Percentiles rank a stretch among this genome's conserved stretches.
Evolutionary conservation across 2,113 vertebrate genomes (phyloP).

Genomic region (Proterorhinus semilunaris): DNA sequence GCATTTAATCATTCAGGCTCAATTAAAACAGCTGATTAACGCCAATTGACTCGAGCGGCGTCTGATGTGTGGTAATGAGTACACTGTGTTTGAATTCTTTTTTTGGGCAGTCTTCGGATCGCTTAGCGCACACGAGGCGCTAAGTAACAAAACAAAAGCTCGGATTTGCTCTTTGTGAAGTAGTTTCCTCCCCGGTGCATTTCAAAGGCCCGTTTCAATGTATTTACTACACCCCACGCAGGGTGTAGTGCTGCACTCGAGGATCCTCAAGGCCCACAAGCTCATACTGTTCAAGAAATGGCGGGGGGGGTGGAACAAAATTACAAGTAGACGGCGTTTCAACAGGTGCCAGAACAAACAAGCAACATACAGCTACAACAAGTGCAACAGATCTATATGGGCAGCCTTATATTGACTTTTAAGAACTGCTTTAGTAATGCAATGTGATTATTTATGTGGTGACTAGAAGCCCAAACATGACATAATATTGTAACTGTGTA

Average conservation of each 20-base stretch:
- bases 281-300: not conserved
- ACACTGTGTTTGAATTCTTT: slow-evolving; percentile 15
- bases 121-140: slow-evolving; percentile 26
- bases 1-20: slow-evolving; percentile 55
- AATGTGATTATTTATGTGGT: not conserved
- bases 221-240: slow-evolving; percentile 3
- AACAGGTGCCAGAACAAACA: too few species aligned
- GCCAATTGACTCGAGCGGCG: slow-evolving; percentile 35
- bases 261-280: not conserved
- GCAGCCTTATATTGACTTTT: too few species aligned
- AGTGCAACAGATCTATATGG: too few species aligned
- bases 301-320: not conserved
- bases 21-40: slow-evolving; percentile 63
- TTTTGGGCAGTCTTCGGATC: slow-evolving; percentile 21
- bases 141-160: slow-evolving; percentile 11
- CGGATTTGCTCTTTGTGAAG: not conserved
- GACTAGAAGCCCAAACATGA: not conserved
- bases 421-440: too few species aligned
- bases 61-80: slow-evolving; percentile 42
- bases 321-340: not conserved
- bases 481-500: not conserved
- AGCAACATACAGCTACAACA: too few species aligned
- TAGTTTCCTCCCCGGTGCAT: not conserved
- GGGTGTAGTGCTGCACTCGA: not conserved
- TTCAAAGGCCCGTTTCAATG: slow-evolving; percentile 5